Conservation (phyloP, 2,797 vertebrate genomes). For the Urocyon cinereoargenteus region DNA sequence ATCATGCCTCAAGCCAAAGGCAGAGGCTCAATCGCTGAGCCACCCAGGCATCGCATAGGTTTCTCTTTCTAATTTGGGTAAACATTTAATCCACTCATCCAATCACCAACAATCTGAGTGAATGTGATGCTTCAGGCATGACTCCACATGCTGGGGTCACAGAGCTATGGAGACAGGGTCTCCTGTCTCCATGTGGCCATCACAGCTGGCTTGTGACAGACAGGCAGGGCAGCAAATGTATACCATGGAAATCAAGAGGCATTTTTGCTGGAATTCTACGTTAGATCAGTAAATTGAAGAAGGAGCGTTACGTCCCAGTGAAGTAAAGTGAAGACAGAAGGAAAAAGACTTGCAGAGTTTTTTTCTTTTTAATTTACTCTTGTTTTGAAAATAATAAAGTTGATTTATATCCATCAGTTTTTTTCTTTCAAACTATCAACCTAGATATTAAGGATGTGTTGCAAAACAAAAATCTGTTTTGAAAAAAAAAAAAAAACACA, state of each 20-base stretch:
- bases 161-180: background rate
- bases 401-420: background rate
- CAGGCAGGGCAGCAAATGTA: background rate
- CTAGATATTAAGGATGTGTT: background rate
- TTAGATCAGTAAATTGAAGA: background rate
- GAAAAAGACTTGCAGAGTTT: background rate
- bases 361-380: slow-evolving; percentile 7
- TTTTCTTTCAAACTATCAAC: background rate
- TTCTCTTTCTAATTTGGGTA: background rate
- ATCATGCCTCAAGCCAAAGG: no score
- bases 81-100: background rate
- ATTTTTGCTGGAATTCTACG: background rate
- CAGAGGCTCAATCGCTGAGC: no score
- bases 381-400: slow-evolving; percentile 53
- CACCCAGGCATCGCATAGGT: background rate
- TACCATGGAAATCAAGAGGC: background rate
- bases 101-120: background rate
- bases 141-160: background rate
- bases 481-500: background rate
- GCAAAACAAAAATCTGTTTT: slow-evolving; percentile 42
- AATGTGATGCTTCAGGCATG: background rate
- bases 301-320: background rate
- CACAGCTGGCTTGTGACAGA: background rate
- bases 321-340: background rate
- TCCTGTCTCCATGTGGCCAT: background rate